Evolutionary conservation across 2,797 vertebrate species (phyloP).

Genomic region (Lutjanus campechanus): DNA sequence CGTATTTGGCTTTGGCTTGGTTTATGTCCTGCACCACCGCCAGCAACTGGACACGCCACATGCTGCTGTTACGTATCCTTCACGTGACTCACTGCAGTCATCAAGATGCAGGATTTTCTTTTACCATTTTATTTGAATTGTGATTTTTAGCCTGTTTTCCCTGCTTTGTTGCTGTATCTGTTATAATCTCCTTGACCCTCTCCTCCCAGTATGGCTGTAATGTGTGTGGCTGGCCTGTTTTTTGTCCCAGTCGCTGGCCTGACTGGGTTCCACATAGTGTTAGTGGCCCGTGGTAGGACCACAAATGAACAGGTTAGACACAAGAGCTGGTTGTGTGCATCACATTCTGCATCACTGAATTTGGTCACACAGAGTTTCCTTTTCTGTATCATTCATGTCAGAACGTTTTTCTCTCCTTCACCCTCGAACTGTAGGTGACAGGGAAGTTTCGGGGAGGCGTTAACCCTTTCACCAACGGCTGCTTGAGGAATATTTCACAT

Average conservation of each 20-base stretch:
- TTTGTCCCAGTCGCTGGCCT: constrained; percentile 97
- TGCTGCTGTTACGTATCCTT: constrained; percentile 97
- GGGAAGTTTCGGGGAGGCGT: constrained; percentile 98
- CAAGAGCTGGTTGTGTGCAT: not conserved
- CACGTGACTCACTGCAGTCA: not conserved
- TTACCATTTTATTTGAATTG: not conserved
- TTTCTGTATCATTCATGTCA: not conserved
- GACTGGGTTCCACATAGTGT: constrained; percentile 96
- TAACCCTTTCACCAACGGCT: constrained; percentile 98
- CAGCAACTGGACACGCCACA: constrained; percentile 91
- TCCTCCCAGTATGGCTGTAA: constrained; percentile 92
- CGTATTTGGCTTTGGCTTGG: constrained; percentile 95
- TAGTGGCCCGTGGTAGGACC: constrained; percentile 96
- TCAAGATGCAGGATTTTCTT: not conserved
- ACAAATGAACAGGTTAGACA: constrained; percentile 95
- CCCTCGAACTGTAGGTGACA: constrained; percentile 88
- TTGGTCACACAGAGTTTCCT: not conserved
- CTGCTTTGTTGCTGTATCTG: not conserved
- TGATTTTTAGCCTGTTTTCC: not conserved
- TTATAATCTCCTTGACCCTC: constrained; percentile 65
- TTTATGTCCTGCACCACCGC: constrained; percentile 93
- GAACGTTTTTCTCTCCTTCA: not conserved
- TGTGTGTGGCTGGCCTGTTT: constrained; percentile 97
- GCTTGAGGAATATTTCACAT: constrained; percentile 92
- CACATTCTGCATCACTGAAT: not conserved